These are phyloP conservation scores for Gadus chalcogrammus DNA, from an alignment of 2,113 vertebrate genomes.

Conservation along the genomic window DNA sequence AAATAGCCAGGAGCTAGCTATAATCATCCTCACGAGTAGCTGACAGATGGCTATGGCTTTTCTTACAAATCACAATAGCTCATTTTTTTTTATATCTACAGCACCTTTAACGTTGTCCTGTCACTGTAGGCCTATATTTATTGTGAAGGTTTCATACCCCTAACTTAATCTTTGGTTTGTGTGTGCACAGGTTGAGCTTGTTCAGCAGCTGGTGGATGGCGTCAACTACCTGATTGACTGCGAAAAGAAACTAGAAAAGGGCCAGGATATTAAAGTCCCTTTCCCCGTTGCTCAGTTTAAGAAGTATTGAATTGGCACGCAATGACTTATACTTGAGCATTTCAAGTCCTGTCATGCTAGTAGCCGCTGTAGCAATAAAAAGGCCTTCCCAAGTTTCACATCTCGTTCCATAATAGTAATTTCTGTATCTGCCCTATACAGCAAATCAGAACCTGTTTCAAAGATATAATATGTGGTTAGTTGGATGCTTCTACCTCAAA, in stretches of 20 bases:
- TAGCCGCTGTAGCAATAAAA: too few relatives aligned
- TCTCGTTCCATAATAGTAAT: not conserved
- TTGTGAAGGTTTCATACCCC: not conserved
- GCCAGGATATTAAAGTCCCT: conserved; percentile 89
- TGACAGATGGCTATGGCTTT: too few relatives aligned
- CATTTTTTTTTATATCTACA: too few relatives aligned
- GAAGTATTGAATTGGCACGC: conserved; percentile 68
- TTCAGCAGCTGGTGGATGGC: conserved; percentile 85
- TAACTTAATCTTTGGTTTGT: not conserved
- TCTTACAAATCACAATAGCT: too few relatives aligned
- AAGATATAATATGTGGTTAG: conserved; percentile 15
- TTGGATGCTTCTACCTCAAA: conserved; percentile 49
- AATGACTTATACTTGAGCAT: too few relatives aligned
- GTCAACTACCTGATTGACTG: conserved; percentile 89
- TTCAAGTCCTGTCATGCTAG: not conserved
- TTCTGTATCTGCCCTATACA: conserved; percentile 5
- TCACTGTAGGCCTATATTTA: not conserved
- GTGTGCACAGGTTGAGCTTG: conserved; percentile 81
- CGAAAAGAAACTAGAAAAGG: conserved; percentile 87
- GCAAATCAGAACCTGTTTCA: too few relatives aligned
- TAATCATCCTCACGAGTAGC: too few relatives aligned
- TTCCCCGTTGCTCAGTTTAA: conserved; percentile 80
- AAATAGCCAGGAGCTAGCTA: too few relatives aligned
- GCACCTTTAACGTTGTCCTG: too few relatives aligned
- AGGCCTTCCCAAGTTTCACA: too few relatives aligned